These are phyloP conservation scores for Callaeas wilsoni DNA, from an alignment of 2,113 vertebrate genomes.

Conservation along the genomic window DNA sequence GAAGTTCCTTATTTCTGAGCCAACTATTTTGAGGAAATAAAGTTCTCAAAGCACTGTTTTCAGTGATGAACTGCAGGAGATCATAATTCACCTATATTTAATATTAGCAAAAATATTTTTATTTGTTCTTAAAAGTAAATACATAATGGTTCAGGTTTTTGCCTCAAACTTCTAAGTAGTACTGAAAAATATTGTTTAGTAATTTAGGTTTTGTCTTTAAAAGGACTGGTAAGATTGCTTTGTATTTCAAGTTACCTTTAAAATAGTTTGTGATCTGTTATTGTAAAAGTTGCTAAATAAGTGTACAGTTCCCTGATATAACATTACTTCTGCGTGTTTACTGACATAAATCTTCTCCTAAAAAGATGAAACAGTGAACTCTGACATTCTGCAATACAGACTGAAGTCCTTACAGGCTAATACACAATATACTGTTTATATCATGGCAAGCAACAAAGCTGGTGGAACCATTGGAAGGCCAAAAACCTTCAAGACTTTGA, in stretches of 20 bases:
- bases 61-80: background rate
- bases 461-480: conserved; percentile 58
- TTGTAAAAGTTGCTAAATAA: background rate
- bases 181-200: background rate
- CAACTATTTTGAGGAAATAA: background rate
- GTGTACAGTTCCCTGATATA: background rate
- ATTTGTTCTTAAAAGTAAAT: background rate
- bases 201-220: background rate
- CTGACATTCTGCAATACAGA: conserved; percentile 4
- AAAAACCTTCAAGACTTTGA: conserved; percentile 73
- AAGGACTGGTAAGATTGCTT: background rate
- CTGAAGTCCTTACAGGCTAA: conserved; percentile 71
- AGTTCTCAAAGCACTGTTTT: background rate
- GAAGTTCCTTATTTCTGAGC: background rate
- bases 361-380: conserved; percentile 73
- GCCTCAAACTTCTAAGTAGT: background rate
- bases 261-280: background rate
- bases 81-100: background rate
- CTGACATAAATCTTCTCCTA: background rate
- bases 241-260: background rate
- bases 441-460: conserved; percentile 72
- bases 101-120: background rate
- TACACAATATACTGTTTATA: conserved; percentile 69
- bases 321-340: background rate
- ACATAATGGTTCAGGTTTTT: background rate